Base-by-base conservation (phyloP, 2,888 invertebrate genomes). In the Pheosia gnoma region DNA sequence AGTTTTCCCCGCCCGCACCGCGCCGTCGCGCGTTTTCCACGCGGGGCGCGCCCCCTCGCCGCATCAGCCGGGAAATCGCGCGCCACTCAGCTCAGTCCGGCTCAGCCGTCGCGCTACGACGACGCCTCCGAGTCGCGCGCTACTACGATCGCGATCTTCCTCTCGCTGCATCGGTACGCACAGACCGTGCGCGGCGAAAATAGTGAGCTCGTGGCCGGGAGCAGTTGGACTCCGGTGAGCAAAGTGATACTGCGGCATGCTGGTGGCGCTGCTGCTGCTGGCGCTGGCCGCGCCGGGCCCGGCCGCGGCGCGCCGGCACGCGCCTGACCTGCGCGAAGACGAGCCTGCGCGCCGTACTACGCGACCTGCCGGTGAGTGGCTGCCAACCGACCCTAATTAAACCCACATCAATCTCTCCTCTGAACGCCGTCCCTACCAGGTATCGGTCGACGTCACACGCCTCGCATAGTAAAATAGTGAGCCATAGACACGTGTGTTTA, bases 291-390 rank as follows among this genome's bases (percentile, higher is more conserved):
- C 82, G 78, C 78, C 82, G 80, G 82, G 77, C 74, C 86, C 86
- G 69, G 88, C 81, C 61, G 81, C 78, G 61, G 89, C 91, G 73
- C 91, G 95, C 78, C 94, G 95, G 79, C 95, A 95, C 84, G 94
- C 95, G 77, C 96, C 96, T 72, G 91, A 95, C 74, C 90, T 95
- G 82, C 90, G 94, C 65, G 96, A 96, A 87, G 96, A 96, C 86
- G 95, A 95, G 80, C 95, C 95, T 86, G 94, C 94, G 72, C 94
- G 95, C 60, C 95, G 95, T 78, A 94, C 94, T 82, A 93, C 93
- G 76, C 93, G 96, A 71, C 95, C 95, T 80, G 95, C 95, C 89
- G 96, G 96, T 96, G 89, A 95, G 95, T 94, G 74, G 80, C 65
- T 57, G 73, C 80, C 65, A 59, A 52, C 45, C 66, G 58, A 49